A percentile compares a stretch with the other conserved stretches of the same genome.
Conservation (phyloP, 2,797 vertebrate species). For the Anguilla anguilla region DNA sequence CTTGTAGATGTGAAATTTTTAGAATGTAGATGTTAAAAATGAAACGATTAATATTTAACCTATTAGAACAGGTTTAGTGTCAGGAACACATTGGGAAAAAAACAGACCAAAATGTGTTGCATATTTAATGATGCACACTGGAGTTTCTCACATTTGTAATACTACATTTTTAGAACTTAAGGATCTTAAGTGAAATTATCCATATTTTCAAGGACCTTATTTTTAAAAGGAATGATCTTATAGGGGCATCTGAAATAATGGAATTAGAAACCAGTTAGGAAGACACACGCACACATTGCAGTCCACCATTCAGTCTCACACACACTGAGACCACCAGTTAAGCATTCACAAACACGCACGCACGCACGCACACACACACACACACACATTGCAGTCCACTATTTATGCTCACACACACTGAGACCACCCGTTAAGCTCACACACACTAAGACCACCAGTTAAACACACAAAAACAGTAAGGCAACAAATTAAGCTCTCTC, state of each 20-base stretch:
- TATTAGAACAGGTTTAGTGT: not conserved
- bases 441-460: too few relatives aligned
- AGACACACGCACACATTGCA: too few relatives aligned
- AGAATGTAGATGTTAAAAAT: not conserved
- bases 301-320: too few relatives aligned
- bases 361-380: too few relatives aligned
- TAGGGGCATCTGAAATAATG: not conserved
- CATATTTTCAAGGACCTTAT: not conserved
- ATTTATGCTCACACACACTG: too few relatives aligned
- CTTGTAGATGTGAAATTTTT: not conserved
- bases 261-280: not conserved
- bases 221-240: not conserved
- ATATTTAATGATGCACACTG: not conserved
- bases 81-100: not conserved
- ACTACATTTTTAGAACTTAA: not conserved
- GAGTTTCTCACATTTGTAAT: not conserved
- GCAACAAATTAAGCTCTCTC: too few relatives aligned
- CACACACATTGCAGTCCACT: too few relatives aligned
- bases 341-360: too few relatives aligned
- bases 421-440: too few relatives aligned
- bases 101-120: not conserved
- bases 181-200: not conserved
- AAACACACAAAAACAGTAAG: too few relatives aligned
- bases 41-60: not conserved
- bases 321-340: too few relatives aligned